phyloP scores from a whole-genome alignment of 35 echinoderm and acorn worm species.

The Hemicentrotus pulcherrimus region DNA sequence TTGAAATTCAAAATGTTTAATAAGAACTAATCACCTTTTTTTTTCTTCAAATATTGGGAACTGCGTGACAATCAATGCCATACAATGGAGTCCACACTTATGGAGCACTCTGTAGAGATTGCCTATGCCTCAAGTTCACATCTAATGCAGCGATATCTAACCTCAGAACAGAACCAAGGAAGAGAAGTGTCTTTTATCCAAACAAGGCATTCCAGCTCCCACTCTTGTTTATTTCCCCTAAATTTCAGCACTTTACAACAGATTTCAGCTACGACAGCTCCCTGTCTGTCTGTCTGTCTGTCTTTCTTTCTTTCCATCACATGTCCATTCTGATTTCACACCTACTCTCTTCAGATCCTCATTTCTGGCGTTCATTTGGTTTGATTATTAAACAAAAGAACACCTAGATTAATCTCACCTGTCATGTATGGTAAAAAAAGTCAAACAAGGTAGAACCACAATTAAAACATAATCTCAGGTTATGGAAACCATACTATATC shows the following conservation, averaged over 20 bases:
- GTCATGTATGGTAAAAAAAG: background rate
- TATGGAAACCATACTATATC: no score
- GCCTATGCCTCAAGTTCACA: background rate
- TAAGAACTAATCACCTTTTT: no score
- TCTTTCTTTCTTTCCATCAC: background rate
- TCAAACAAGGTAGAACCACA: no score
- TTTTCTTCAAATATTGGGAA: no score
- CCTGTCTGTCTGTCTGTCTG: background rate
- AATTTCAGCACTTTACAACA: slow-evolving; percentile 46
- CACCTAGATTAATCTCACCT: background rate
- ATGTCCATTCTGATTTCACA: background rate
- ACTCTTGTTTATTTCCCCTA: slow-evolving; percentile 51
- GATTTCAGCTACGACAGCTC: slow-evolving; percentile 31
- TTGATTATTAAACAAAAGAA: background rate
- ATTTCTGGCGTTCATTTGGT: background rate
- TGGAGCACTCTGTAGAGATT: background rate
- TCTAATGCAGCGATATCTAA: slow-evolving; percentile 9
- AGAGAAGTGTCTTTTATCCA: slow-evolving; percentile 43
- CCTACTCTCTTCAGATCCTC: background rate
- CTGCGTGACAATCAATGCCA: background rate
- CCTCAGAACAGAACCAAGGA: background rate
- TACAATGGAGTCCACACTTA: background rate
- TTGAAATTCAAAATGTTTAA: background rate
- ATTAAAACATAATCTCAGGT: no score
- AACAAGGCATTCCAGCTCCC: slow-evolving; percentile 38